A percentile compares a stretch with the other conserved stretches of the same genome.
phyloP scores from a whole-genome alignment of 2,888 invertebrate genomes.

The Temnothorax rugatulus region DNA sequence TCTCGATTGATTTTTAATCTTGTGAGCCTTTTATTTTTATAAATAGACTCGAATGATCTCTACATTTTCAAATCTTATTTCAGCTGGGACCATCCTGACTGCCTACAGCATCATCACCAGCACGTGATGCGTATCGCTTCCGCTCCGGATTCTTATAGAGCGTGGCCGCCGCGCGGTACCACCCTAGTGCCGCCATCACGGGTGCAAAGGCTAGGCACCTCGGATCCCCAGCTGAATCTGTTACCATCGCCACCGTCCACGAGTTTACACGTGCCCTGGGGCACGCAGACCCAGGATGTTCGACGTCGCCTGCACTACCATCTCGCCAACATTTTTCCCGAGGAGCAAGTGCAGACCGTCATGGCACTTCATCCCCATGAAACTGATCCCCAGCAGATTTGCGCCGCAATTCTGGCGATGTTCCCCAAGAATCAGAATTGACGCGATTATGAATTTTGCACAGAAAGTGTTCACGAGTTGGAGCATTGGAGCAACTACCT shows the following conservation, averaged over 20 bases:
- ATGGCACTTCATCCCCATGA: slow-evolving; percentile 96
- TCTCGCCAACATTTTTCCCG: slow-evolving; percentile 96
- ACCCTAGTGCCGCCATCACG: slow-evolving; percentile 80
- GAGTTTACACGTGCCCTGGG: slow-evolving; percentile 83
- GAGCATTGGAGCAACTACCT: neutral
- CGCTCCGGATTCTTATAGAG: slow-evolving; percentile 89
- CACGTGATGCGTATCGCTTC: slow-evolving; percentile 92
- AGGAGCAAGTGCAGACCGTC: slow-evolving; percentile 95
- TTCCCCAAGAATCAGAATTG: slow-evolving; percentile 87
- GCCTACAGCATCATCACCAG: slow-evolving; percentile 85
- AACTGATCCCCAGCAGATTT: slow-evolving; percentile 95
- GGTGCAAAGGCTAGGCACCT: slow-evolving; percentile 85
- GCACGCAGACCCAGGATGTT: slow-evolving; percentile 88
- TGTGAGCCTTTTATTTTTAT: too few species aligned
- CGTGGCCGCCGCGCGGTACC: slow-evolving; percentile 86
- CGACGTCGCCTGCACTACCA: slow-evolving; percentile 94
- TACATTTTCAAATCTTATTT: slow-evolving; percentile 36
- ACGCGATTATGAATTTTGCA: slow-evolving; percentile 1
- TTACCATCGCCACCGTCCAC: slow-evolving; percentile 86
- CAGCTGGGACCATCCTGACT: slow-evolving; percentile 81
- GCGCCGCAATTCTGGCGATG: slow-evolving; percentile 94
- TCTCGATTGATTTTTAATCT: too few species aligned
- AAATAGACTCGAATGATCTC: neutral
- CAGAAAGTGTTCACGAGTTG: neutral
- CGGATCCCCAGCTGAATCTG: slow-evolving; percentile 90